Evolutionary conservation across 2,797 vertebrate species (phyloP).

Genomic region (Peromyscus eremicus): DNA sequence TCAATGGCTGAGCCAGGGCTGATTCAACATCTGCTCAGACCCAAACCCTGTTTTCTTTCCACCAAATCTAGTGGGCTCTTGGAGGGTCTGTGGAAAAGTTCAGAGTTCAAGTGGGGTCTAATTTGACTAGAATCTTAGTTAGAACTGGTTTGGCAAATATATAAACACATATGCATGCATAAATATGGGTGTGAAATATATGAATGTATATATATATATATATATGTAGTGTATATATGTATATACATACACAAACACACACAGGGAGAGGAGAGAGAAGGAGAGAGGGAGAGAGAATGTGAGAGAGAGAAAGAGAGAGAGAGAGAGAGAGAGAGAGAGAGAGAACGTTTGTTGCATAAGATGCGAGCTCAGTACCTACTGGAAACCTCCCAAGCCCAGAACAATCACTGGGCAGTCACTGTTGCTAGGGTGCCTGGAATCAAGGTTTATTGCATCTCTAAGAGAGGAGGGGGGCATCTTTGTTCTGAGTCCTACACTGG

Average conservation of each 20-base stretch:
- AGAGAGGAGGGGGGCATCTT: background rate
- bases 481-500: background rate
- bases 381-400: background rate
- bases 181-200: background rate
- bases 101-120: background rate
- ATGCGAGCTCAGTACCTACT: background rate
- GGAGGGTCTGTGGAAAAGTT: background rate
- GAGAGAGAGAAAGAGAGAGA: background rate
- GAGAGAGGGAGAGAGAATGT: background rate
- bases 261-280: background rate
- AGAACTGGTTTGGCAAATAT: background rate
- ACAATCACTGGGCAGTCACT: background rate
- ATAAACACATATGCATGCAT: background rate
- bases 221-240: no score
- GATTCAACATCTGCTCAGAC: background rate
- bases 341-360: background rate
- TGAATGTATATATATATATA: background rate
- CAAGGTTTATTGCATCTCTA: background rate
- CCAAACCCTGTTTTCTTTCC: background rate
- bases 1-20: background rate
- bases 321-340: background rate
- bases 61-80: background rate
- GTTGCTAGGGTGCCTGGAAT: background rate
- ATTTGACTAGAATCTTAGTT: slow-evolving; percentile 16
- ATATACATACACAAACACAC: background rate